Evolutionary conservation across 2,113 vertebrate genomes (phyloP).

Genomic region (Nycticryphes semicollaris): DNA sequence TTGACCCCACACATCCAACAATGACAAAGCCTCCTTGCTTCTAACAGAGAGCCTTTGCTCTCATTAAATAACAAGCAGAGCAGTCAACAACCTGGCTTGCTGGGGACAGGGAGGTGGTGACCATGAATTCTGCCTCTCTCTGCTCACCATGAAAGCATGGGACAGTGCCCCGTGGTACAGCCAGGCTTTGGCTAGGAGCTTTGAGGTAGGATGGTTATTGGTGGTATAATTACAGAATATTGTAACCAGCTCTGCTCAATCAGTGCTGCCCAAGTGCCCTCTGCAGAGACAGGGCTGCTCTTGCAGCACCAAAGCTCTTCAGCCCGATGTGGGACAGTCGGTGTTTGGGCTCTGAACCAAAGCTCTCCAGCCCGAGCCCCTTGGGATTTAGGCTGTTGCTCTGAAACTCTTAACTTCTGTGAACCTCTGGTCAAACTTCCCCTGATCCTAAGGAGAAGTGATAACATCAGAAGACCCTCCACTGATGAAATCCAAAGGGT

Average conservation of each 20-base stretch:
- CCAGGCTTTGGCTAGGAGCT: background rate
- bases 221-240: constrained; percentile 32
- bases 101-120: background rate
- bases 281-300: background rate
- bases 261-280: background rate
- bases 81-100: background rate
- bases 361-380: background rate
- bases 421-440: background rate
- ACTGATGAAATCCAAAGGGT: background rate
- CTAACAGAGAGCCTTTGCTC: background rate
- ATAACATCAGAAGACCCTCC: background rate
- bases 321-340: background rate
- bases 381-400: background rate
- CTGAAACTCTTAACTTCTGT: background rate
- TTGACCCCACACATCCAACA: background rate
- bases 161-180: background rate
- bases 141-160: background rate
- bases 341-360: background rate
- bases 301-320: background rate
- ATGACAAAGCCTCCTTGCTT: background rate
- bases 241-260: background rate
- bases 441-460: background rate
- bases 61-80: background rate
- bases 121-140: background rate
- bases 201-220: background rate